Conservation (phyloP, 2,888 invertebrate genomes). For the Andricus curvator region DNA sequence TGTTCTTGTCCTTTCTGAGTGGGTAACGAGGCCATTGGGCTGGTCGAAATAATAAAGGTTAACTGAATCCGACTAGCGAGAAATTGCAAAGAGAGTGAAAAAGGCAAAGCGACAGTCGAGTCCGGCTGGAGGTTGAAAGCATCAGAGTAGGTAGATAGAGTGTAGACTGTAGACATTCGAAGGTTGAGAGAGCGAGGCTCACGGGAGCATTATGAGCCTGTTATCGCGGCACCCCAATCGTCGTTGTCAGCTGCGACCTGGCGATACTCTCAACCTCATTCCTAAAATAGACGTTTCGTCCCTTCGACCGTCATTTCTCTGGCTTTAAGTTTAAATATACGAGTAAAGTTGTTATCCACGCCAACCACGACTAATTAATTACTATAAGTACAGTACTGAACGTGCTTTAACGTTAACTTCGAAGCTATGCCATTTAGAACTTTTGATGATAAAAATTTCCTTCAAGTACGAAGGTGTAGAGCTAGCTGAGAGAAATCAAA, state of each 20-base stretch:
- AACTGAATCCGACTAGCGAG: slow-evolving; percentile 57
- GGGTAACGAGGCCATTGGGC: neutral
- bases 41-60: slow-evolving; percentile 66
- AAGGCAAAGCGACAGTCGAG: slow-evolving; percentile 8
- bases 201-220: slow-evolving; percentile 57
- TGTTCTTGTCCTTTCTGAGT: neutral
- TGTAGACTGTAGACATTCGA: slow-evolving; percentile 28
- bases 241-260: slow-evolving; percentile 55
- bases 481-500: neutral
- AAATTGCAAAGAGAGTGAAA: slow-evolving; percentile 29
- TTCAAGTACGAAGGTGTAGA: neutral
- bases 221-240: slow-evolving; percentile 64
- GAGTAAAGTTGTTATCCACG: slow-evolving; percentile 60
- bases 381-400: neutral
- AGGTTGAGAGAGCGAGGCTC: slow-evolving; percentile 41
- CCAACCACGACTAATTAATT: slow-evolving; percentile 54
- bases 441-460: neutral
- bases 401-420: neutral
- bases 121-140: slow-evolving; percentile 12
- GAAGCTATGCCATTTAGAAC: neutral
- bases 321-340: slow-evolving; percentile 38
- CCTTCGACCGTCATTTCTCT: slow-evolving; percentile 39
- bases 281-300: slow-evolving; percentile 24
- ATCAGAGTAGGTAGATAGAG: neutral
- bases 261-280: slow-evolving; percentile 56